These are phyloP conservation scores for Oryctolagus cuniculus DNA, from an alignment of 2,113 vertebrate species.

Conservation along the genomic window mOryCun1.1 NC_091441.1:92140501-92141000, in stretches of 20 bases:
- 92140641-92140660: constrained; percentile 15
- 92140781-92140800: neutral
- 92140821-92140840: neutral
- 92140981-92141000: neutral
- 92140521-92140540: neutral
- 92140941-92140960: neutral
- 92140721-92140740: neutral
- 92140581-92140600: neutral
- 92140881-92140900: constrained; percentile 2
- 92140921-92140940: neutral
- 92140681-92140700: neutral
- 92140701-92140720: neutral
- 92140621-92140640: neutral
- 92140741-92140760: neutral
- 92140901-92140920: neutral
- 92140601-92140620: constrained; percentile 13
- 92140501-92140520: neutral
- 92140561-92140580: neutral
- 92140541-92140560: neutral
- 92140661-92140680: constrained; percentile 23
- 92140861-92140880: neutral
- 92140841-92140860: neutral
- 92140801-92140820: constrained; percentile 10
- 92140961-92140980: constrained; percentile 35
- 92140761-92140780: neutral